phyloP scores from a whole-genome alignment of 2,113 vertebrate genomes.

The Alaudala cheleensis region DNA sequence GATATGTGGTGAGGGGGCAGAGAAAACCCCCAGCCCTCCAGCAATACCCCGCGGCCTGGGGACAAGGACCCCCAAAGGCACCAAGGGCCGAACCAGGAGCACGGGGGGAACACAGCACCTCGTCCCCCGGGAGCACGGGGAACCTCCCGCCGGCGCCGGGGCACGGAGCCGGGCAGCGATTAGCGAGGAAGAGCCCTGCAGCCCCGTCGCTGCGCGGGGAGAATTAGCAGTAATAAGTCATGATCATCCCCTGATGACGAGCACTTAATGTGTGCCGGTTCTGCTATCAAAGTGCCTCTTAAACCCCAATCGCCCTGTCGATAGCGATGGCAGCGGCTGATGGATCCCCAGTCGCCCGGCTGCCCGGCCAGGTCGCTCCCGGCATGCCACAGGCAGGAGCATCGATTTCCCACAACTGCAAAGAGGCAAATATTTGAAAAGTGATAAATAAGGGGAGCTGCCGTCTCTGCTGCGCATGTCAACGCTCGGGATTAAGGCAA shows the following conservation, averaged over 20 bases:
- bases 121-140: fast-evolving
- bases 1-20: fast-evolving
- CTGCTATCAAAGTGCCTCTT: slow-evolving; percentile 68
- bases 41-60: fast-evolving
- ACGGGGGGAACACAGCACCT: fast-evolving
- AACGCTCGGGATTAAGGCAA: slow-evolving; percentile 46
- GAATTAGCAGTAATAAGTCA: slow-evolving; percentile 63
- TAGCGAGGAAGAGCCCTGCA: background rate
- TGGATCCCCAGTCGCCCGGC: slow-evolving; percentile 51
- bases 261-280: slow-evolving; percentile 65
- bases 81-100: fast-evolving
- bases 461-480: background rate
- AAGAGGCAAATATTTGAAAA: slow-evolving; percentile 66
- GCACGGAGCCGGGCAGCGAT: background rate
- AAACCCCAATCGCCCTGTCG: slow-evolving; percentile 65
- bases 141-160: background rate
- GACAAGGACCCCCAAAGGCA: background rate
- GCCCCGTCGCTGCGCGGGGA: background rate
- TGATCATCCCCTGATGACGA: slow-evolving; percentile 66
- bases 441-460: slow-evolving; percentile 64
- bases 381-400: slow-evolving; percentile 43
- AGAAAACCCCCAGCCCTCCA: background rate
- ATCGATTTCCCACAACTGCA: slow-evolving; percentile 56
- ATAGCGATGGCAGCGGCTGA: slow-evolving; percentile 56
- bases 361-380: slow-evolving; percentile 43